Conservation (phyloP, 2,113 vertebrate genomes). For the Noturus placidus region DNA sequence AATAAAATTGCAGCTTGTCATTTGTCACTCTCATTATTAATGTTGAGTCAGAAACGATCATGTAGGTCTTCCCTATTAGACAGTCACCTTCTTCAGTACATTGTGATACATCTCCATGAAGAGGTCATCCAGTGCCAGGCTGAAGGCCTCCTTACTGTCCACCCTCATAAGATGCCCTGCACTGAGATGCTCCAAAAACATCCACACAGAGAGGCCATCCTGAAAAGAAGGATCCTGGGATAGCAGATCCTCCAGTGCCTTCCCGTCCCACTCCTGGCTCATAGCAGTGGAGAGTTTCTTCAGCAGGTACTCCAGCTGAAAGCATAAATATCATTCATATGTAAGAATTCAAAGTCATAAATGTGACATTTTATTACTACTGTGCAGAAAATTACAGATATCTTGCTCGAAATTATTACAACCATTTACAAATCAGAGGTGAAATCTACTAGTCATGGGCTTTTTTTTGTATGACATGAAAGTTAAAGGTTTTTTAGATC, state of each 20-base stretch:
- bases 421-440: background rate
- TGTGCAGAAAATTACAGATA: background rate
- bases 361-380: background rate
- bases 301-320: slow-evolving; percentile 75
- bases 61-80: background rate
- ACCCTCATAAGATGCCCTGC: slow-evolving; percentile 65
- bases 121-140: slow-evolving; percentile 72
- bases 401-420: background rate
- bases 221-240: slow-evolving; percentile 60
- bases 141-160: slow-evolving; percentile 68
- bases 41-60: background rate
- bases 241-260: slow-evolving; percentile 65
- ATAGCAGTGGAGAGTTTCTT: slow-evolving; percentile 75
- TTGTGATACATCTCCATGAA: slow-evolving; percentile 79
- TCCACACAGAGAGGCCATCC: slow-evolving; percentile 72
- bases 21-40: background rate
- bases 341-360: background rate
- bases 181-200: slow-evolving; percentile 70
- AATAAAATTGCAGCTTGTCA: background rate
- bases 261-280: slow-evolving; percentile 75
- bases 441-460: background rate
- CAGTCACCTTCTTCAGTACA: slow-evolving; percentile 73
- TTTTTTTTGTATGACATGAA: background rate
- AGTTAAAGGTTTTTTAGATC: slow-evolving; percentile 3
- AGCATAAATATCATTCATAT: background rate